Conservation (phyloP, 2,797 vertebrate species). For the Gymnopithys bicolor region DNA sequence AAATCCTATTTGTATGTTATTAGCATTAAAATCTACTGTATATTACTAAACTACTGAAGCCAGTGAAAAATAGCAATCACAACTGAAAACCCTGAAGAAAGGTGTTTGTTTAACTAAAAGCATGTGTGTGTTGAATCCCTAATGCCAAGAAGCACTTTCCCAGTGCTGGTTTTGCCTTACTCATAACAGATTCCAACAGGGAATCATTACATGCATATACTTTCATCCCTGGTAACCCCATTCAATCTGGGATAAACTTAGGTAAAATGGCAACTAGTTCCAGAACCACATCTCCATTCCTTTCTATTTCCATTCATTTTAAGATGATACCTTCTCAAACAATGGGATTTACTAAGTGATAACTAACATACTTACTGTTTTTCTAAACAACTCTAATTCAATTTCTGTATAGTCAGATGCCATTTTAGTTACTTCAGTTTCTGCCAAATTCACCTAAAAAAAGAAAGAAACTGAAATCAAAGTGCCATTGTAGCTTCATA, state of each 20-base stretch:
- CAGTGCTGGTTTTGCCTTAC: background rate
- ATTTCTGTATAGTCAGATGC: constrained; percentile 91
- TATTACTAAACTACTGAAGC: background rate
- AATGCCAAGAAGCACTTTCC: background rate
- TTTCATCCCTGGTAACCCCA: background rate
- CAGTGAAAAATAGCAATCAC: background rate
- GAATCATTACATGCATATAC: background rate
- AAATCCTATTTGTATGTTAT: background rate
- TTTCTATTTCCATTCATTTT: background rate
- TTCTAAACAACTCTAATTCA: constrained; percentile 93
- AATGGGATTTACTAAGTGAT: background rate
- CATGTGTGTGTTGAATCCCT: background rate
- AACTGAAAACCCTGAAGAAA: background rate
- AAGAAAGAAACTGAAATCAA: background rate
- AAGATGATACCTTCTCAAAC: background rate
- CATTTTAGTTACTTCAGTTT: constrained; percentile 91
- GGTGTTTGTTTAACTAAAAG: background rate
- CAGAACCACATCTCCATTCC: background rate
- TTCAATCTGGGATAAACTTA: background rate
- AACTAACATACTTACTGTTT: constrained; percentile 82
- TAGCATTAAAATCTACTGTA: background rate
- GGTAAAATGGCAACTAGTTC: background rate
- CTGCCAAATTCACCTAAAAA: constrained; percentile 89
- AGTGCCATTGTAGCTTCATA: background rate
- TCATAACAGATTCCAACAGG: background rate